Evolutionary conservation across 2,888 invertebrate genomes (phyloP).

Genomic region (Leptinotarsa rubiginosa): DNA sequence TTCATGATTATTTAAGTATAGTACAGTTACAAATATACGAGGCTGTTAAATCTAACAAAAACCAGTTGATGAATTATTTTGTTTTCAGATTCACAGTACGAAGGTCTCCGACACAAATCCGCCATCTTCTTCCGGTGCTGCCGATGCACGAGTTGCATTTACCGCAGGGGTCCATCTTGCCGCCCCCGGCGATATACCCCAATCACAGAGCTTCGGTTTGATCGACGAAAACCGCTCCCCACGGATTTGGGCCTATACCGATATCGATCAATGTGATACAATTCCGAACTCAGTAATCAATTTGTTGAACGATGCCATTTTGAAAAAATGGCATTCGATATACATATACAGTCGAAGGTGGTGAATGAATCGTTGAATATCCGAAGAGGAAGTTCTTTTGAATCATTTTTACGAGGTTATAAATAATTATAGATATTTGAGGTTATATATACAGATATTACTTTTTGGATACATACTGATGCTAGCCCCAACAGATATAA

Average conservation of each 20-base stretch:
- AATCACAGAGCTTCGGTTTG: conserved; percentile 67
- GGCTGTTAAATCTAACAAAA: not conserved
- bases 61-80: conserved; percentile 3
- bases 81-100: conserved; percentile 61
- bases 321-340: conserved; percentile 25
- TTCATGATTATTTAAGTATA: too few species aligned
- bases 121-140: conserved; percentile 64
- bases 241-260: conserved; percentile 41
- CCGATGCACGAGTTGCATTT: conserved; percentile 66
- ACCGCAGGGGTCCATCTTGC: conserved; percentile 62
- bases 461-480: conserved; percentile 7
- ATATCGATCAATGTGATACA: conserved; percentile 53
- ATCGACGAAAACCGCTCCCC: conserved; percentile 43
- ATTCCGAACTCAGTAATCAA: conserved; percentile 36
- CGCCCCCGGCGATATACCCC: conserved; percentile 65
- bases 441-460: not conserved
- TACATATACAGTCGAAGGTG: not conserved
- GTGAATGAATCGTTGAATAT: conserved; percentile 8
- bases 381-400: conserved; percentile 38
- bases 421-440: not conserved
- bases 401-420: conserved; percentile 34
- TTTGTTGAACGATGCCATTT: conserved; percentile 28
- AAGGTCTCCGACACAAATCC: conserved; percentile 64
- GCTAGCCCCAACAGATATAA: not conserved
- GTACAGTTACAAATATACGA: too few species aligned